Percentiles rank a stretch among this genome's conserved stretches.
These are phyloP conservation scores for Acleris literana DNA, from an alignment of 2,888 invertebrate species.

Conservation along the genomic window DNA sequence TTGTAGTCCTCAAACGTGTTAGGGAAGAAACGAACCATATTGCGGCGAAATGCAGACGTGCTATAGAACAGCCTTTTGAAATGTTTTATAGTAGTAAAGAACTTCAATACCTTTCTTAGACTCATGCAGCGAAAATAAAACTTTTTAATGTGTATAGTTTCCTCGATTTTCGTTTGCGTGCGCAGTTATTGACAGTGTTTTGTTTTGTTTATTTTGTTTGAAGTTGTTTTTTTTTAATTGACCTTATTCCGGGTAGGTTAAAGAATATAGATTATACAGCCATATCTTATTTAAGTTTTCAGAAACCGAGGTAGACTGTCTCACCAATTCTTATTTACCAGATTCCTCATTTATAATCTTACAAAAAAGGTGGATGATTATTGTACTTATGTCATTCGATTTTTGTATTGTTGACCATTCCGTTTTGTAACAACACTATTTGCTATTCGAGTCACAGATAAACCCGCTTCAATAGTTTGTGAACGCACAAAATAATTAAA, in stretches of 20 bases:
- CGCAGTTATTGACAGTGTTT: conserved; percentile 9
- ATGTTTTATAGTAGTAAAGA: conserved; percentile 16
- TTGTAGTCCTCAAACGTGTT: conserved; percentile 67
- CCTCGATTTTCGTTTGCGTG: background rate
- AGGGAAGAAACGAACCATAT: conserved; percentile 74
- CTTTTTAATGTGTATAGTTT: background rate
- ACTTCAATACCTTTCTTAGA: conserved; percentile 6
- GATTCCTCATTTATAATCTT: no score
- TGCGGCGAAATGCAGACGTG: conserved; percentile 43
- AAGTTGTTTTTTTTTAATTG: background rate
- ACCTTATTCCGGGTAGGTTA: no score
- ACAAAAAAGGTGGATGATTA: no score
- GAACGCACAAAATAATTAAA: background rate
- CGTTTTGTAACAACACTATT: background rate
- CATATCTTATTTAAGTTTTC: no score
- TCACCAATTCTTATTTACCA: no score
- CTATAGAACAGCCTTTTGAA: conserved; percentile 42
- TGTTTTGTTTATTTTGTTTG: conserved; percentile 12
- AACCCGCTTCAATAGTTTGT: no score
- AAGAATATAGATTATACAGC: no score
- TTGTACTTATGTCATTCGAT: background rate
- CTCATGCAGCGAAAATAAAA: conserved; percentile 23
- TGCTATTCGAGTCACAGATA: conserved; percentile 1
- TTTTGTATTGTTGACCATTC: background rate
- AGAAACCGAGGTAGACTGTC: no score